Evolutionary conservation across 2,113 vertebrate genomes (phyloP).

Genomic region (Orcinus orca): DNA sequence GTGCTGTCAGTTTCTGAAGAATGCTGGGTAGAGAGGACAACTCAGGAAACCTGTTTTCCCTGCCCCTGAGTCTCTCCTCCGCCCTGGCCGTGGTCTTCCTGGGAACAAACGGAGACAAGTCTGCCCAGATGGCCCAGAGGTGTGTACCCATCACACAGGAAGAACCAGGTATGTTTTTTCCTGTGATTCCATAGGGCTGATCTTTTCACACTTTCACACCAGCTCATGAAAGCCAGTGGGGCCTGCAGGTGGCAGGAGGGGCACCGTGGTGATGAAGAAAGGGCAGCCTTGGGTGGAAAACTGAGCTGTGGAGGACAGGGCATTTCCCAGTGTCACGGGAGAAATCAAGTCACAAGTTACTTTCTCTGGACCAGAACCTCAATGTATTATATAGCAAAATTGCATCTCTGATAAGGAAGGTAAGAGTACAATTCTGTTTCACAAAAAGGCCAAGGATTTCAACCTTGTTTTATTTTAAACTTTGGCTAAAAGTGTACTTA

Average conservation of each 20-base stretch:
- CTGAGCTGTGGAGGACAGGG: not conserved
- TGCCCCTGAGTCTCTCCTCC: conserved; percentile 89
- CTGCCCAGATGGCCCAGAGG: conserved; percentile 87
- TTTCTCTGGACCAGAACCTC: not conserved
- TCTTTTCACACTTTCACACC: not conserved
- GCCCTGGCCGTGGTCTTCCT: conserved; percentile 87
- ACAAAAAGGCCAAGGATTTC: not conserved
- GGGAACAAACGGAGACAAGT: conserved; percentile 82
- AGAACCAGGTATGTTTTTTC: not conserved
- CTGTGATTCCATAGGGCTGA: not conserved
- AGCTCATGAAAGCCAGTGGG: not conserved
- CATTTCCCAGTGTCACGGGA: not conserved
- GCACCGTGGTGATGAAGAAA: not conserved
- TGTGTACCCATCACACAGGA: not conserved
- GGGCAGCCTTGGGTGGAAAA: not conserved
- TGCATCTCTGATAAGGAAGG: not conserved
- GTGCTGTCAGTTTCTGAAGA: conserved; percentile 83
- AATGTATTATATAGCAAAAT: not conserved
- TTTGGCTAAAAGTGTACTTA: not conserved
- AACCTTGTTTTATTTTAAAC: not conserved
- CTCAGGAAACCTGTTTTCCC: conserved; percentile 83
- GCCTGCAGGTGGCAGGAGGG: too few relatives aligned
- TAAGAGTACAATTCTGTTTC: not conserved
- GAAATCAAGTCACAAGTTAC: not conserved
- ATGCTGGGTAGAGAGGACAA: conserved; percentile 74